Base-by-base conservation (phyloP, 2,797 vertebrate genomes). In the Notolepis coatsorum region DNA sequence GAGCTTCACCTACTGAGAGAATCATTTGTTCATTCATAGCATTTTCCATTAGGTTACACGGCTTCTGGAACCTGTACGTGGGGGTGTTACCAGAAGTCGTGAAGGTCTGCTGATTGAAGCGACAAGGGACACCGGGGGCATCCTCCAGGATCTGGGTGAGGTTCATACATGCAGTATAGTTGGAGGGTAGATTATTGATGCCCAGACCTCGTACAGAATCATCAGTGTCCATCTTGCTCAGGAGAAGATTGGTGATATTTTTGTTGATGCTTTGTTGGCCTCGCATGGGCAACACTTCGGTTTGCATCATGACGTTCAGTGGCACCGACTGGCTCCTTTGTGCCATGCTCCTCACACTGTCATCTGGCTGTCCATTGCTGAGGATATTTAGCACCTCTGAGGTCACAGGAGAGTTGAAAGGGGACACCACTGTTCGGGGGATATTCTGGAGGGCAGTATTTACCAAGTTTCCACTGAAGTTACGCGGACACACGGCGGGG, bases 281-380 rank as follows among this genome's bases (percentile, higher is more conserved):
- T 59, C 94, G 89, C 33, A 94, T 81, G 42, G 95, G 92, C 1
- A 89, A 91, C 63, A 95, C 94, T 63, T 96, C 95, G 0, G 95
- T 96, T 85, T 99, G 96, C 98, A 99, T 99, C 98, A 99, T 99
- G 68, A 99, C 91, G 24, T 94, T 98, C 75, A 98, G 85, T 0
- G 98, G 98, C 76, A 99, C 98, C 0, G 98, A 99, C 28, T 97
- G 98, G 87, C 98, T 99, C 87, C 98, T 94, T 76, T 99, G 97
- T 35, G 95, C 96, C 81, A 98, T 90, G 79, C 91, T 96, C 84
- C 90, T 95, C 89, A 92, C 91, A 77, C 91, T 92, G 8, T 92
- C 71, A 60, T 95, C 93, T 49, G 88, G 58, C 23, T 94, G 93
- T 80, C 91, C 89, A 73, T 91, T 95, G 67, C 92, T 86, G 39